phyloP scores from a whole-genome alignment of 2,113 vertebrate species.

The Myotis davidii region DNA sequence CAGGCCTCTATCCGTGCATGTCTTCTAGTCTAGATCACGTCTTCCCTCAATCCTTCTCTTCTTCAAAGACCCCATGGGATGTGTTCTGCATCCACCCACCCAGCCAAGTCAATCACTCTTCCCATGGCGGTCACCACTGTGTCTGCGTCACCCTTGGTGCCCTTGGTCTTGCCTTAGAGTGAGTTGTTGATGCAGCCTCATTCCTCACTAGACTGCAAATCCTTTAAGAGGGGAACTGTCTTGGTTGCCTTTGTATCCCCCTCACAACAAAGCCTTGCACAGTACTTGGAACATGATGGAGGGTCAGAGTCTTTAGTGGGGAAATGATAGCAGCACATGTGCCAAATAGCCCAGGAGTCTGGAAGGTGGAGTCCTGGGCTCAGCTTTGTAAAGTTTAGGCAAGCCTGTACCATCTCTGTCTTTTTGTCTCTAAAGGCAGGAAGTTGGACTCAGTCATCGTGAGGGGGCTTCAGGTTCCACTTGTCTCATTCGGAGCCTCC shows the following conservation, averaged over 20 bases:
- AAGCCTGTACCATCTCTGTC: not conserved
- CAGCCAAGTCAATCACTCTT: not conserved
- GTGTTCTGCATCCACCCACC: not conserved
- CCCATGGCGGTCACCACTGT: not conserved
- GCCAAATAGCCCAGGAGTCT: not conserved
- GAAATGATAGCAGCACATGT: not conserved
- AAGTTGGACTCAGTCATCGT: not conserved
- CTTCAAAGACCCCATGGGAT: not conserved
- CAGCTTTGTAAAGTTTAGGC: not conserved
- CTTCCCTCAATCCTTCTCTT: not conserved
- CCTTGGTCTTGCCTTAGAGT: not conserved
- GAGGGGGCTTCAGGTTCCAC: not conserved
- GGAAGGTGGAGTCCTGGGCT: not conserved
- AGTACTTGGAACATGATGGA: slow-evolving; percentile 7
- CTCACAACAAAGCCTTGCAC: not conserved
- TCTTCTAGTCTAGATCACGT: not conserved
- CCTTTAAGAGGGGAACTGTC: not conserved
- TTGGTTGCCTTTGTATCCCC: not conserved
- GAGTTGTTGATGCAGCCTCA: not conserved
- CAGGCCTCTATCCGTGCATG: not conserved
- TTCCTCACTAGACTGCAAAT: not conserved
- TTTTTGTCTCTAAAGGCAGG: not conserved
- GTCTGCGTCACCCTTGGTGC: not conserved
- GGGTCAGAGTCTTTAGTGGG: not conserved
- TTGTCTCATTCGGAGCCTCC: not conserved